Evolutionary conservation across 2,888 invertebrate species (phyloP).

Genomic region (Rhagonycha fulva): DNA sequence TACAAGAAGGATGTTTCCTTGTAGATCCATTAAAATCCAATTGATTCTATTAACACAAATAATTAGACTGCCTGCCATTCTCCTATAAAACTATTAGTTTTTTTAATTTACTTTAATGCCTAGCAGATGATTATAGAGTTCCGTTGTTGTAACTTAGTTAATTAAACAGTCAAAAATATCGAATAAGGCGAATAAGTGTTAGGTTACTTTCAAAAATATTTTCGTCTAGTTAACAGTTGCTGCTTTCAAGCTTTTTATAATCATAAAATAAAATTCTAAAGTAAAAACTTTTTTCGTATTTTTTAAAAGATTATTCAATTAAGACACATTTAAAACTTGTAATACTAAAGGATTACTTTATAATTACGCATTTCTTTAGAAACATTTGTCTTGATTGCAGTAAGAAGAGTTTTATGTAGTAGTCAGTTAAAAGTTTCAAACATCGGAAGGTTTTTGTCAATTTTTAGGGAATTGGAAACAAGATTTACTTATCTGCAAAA

Average conservation of each 20-base stretch:
- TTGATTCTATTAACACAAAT: slow-evolving; percentile 26
- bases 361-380: neutral
- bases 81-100: neutral
- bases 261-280: neutral
- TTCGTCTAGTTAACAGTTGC: too few species aligned
- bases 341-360: neutral
- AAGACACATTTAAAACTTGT: neutral
- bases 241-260: neutral
- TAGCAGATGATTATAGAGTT: neutral
- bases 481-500: neutral
- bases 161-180: too few species aligned
- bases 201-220: neutral
- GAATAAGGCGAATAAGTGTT: neutral
- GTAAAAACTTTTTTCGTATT: neutral
- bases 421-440: neutral
- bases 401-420: neutral
- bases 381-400: neutral
- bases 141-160: neutral
- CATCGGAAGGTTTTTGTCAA: neutral
- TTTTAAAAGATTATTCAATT: neutral
- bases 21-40: slow-evolving; percentile 25
- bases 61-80: neutral
- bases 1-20: slow-evolving; percentile 20
- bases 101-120: neutral
- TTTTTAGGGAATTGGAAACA: neutral